Conservation (phyloP, 2,797 vertebrate species). For the Ispidina picta region DNA sequence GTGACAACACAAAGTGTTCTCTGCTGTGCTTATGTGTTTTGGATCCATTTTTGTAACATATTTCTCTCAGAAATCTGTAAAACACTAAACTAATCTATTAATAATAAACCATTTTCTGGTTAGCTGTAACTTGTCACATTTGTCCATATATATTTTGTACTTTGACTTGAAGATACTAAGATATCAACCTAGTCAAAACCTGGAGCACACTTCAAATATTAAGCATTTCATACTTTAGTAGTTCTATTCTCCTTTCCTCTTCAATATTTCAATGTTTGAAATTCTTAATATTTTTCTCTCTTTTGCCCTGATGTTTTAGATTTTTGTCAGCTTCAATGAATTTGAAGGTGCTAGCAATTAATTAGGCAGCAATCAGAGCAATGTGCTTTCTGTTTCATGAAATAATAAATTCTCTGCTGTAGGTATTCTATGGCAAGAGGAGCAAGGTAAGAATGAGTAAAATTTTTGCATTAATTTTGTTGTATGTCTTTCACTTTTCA, state of each 20-base stretch:
- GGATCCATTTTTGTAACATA: neutral
- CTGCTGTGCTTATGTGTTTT: neutral
- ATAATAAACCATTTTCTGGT: neutral
- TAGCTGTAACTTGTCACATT: neutral
- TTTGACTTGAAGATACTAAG: neutral
- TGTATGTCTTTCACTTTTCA: neutral
- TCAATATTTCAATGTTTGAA: neutral
- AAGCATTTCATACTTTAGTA: neutral
- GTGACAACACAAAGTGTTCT: neutral
- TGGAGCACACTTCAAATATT: neutral
- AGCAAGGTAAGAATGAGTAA: neutral
- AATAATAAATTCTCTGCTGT: neutral
- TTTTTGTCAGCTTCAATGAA: neutral
- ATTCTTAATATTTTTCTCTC: neutral
- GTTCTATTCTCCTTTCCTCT: neutral
- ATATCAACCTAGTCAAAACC: slow-evolving; percentile 20
- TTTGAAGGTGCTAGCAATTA: slow-evolving; percentile 3
- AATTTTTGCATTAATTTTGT: neutral
- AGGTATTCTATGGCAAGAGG: neutral
- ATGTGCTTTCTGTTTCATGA: neutral
- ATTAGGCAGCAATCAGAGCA: neutral
- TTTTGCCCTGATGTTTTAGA: neutral
- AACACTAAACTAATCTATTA: neutral
- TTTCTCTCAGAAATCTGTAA: neutral
- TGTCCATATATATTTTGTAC: neutral